Percentiles rank a stretch among this genome's conserved stretches.
Conservation (phyloP, 2,797 vertebrate species). For the Trematomus bernacchii region DNA sequence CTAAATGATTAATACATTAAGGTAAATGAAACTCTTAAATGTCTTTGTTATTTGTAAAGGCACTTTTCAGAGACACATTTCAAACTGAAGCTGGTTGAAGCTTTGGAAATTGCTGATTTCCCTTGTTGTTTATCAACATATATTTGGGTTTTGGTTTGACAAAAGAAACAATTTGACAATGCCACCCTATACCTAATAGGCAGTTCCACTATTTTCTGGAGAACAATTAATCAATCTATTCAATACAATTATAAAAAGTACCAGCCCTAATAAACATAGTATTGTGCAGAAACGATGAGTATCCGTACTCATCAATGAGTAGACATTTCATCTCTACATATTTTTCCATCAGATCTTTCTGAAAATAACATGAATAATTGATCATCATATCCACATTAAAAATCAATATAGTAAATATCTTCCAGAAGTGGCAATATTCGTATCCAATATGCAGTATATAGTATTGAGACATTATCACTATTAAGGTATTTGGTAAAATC, state of each 20-base stretch:
- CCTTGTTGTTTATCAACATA: neutral
- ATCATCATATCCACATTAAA: neutral
- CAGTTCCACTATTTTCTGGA: neutral
- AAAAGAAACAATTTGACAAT: neutral
- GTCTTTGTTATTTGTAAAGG: neutral
- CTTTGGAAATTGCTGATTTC: neutral
- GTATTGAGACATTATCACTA: neutral
- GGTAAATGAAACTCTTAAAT: neutral
- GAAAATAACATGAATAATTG: neutral
- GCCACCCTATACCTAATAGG: neutral
- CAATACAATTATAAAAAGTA: neutral
- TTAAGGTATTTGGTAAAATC: constrained; percentile 1
- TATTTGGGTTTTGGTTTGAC: neutral
- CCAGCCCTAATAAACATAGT: neutral
- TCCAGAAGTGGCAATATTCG: neutral
- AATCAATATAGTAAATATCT: neutral
- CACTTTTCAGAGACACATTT: neutral
- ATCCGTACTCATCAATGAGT: neutral
- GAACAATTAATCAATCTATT: neutral
- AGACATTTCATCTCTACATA: neutral
- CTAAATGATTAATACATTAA: neutral
- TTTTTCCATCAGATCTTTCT: neutral
- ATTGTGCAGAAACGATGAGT: neutral
- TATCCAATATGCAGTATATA: neutral
- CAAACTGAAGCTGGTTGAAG: neutral